Evolutionary conservation across 2,797 vertebrate genomes (phyloP), one percentile per base, ranked within the genome.

Genomic region (Pseudochirops corinnae): DNA sequence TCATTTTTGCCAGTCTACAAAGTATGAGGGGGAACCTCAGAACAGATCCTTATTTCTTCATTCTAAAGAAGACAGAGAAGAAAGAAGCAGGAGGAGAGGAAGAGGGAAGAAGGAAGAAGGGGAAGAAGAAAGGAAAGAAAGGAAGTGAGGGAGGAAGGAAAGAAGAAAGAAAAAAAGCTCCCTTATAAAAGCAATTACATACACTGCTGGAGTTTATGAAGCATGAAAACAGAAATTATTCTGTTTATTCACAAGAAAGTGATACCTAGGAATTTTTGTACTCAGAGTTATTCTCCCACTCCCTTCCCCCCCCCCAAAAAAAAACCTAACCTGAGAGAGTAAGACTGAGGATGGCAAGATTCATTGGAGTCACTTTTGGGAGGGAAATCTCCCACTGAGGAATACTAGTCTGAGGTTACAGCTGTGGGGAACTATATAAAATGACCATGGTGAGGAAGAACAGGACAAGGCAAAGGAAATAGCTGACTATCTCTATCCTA

Each of bases 101-200:
- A 28, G 33, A 5, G 7, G 18, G 9, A 53, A 14, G 5, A 33
- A 5, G 90, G 18, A 39, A 4, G 14, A 16, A 7, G 21, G 16
- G 12, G 11, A 11, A 16, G 2, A n/a, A 90, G 24, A 14, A 9
- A 90, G 29, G 0, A 55, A 39, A 13, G 1, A 11, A 18, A 55
- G 0, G 5, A n/a, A 31, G 24, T 16, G 1, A 3, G 13, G 13
- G 1, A 5, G 4, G 14, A 3, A 10, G 13, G 13, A n/a, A n/a
- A 5, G 13, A 28, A 14, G 2, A 2, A 6, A 74, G 21, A 4
- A 24, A 74, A 7, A 33, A 74, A n/a, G 4, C 33, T 74, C 62
- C 62, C 33, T 62, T 62, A n/a, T n/a, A 60, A 14, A 58, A 67
- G 31, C 62, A 67, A 33, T 14, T 67, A 67, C 5, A 74, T 67